Percentiles rank a stretch among this genome's conserved stretches.
phyloP scores from a whole-genome alignment of 2,888 invertebrate genomes.

The Scaptodrosophila latifasciaeformis region DNA sequence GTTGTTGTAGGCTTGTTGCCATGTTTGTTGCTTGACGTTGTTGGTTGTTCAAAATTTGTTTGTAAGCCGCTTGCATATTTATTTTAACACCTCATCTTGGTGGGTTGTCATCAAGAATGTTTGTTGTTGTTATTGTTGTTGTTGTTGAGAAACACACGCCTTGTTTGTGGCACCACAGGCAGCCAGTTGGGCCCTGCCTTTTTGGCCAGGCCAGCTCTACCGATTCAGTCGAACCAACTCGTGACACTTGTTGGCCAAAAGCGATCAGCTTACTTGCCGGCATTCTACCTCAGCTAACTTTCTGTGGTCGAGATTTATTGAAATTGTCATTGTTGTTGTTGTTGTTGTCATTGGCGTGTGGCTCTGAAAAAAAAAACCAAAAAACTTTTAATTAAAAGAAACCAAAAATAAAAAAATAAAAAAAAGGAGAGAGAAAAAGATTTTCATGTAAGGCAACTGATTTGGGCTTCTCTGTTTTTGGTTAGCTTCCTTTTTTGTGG shows the following conservation, averaged over 20 bases:
- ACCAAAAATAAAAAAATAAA: too few relatives aligned
- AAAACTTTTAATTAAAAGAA: constrained; percentile 55
- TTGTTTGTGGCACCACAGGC: constrained; percentile 43
- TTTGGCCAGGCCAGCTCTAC: too few relatives aligned
- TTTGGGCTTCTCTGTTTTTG: constrained; percentile 22
- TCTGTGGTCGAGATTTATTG: constrained; percentile 33
- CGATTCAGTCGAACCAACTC: not conserved
- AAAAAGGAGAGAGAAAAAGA: too few relatives aligned
- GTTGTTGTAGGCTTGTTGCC: too few relatives aligned
- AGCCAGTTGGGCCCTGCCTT: constrained; percentile 16
- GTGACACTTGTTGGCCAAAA: constrained; percentile 50
- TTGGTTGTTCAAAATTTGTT: constrained; percentile 36
- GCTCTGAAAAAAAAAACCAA: too few relatives aligned
- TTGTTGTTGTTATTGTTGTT: constrained; percentile 2
- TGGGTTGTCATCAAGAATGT: not conserved
- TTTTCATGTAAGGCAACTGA: constrained; percentile 50
- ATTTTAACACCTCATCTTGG: constrained; percentile 46
- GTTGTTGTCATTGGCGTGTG: constrained; percentile 44
- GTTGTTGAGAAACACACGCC: constrained; percentile 10
- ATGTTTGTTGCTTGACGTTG: not conserved
- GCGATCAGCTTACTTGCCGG: constrained; percentile 1
- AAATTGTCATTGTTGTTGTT: constrained; percentile 7
- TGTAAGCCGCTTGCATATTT: constrained; percentile 52
- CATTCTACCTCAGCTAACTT: constrained; percentile 48
- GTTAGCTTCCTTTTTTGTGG: constrained; percentile 49